Evolutionary conservation across 2,113 vertebrate species (phyloP).

Genomic region (Machaerirhynchus nigripectus): DNA sequence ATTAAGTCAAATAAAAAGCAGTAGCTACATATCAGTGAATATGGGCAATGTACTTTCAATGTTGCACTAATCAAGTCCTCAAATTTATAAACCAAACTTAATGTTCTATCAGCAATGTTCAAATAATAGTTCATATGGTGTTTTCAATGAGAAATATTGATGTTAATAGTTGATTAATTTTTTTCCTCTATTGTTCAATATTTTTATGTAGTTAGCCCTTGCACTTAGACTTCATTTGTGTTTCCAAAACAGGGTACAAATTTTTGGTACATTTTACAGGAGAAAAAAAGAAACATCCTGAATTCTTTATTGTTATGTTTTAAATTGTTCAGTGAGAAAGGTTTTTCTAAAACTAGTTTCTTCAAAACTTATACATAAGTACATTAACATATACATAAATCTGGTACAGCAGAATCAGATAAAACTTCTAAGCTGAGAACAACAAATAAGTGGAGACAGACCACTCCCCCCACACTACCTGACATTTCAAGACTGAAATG

Average conservation of each 20-base stretch:
- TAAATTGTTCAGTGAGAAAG: not conserved
- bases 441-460: not conserved
- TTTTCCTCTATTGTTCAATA: not conserved
- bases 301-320: not conserved
- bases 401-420: not conserved
- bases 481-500: not conserved
- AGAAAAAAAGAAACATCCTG: not conserved
- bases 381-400: too few relatives aligned
- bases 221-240: not conserved
- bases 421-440: not conserved
- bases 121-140: not conserved
- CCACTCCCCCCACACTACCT: not conserved
- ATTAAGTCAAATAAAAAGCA: not conserved
- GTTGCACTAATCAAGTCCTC: not conserved
- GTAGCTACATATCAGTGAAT: not conserved
- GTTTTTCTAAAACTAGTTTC: not conserved
- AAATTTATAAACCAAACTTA: not conserved
- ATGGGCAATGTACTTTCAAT: not conserved
- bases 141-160: not conserved
- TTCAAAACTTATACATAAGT: not conserved
- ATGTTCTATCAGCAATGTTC: not conserved
- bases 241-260: not conserved
- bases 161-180: not conserved
- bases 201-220: not conserved
- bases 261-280: not conserved